Evolutionary conservation across 2,888 invertebrate species (phyloP), one percentile per base, ranked within the genome.

Genomic region (Dicycla oo): DNA sequence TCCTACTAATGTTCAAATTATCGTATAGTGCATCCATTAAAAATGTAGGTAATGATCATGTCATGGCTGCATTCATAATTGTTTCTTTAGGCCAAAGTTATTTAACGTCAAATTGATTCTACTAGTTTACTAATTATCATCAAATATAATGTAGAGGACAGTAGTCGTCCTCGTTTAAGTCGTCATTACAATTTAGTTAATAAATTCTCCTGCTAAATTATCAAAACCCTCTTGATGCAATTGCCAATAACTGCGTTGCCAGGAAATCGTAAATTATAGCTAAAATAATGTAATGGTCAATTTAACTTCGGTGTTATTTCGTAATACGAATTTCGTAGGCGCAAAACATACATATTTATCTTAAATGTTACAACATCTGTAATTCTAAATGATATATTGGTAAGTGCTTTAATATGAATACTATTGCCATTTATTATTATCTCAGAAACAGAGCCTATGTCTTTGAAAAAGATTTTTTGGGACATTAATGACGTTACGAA

Each of bases 201-300:
- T 49, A 54, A 54, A 71, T 26, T 53, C 40, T 47, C 13, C 47
- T 40, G 26, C n/a, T 20, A 66, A 66, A 34, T 66, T 5, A 62
- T 23, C 40, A 4, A 30, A 34, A 8, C 15, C 15, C 6, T 61
- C 30, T 60, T 53, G 18, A n/a, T 6, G 40, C 40, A 56, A 43
- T 64, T n/a, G 11, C 20, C 20, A 60, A 38, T 30, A 56, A 62
- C 30, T n/a, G 49, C 58, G 62, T 77, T 63, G 70, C 40, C 64
- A 81, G 68, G 69, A 54, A 58, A 80, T 71, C n/a, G 61, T 76
- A 80, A 71, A 53, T 80, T 80, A 75, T 56, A 43, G 54, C n/a
- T 56, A 70, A 83, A 75, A 76, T 82, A 77, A 23, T 23, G 30
- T 51, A 38, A 51, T 49, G 15, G 13, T 61, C 49, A 45, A 56